A percentile compares a stretch with the other conserved stretches of the same genome.
Evolutionary conservation across 1,140 invertebrate genomes (phyloP).

Genomic region (Ceratina australensis): DNA sequence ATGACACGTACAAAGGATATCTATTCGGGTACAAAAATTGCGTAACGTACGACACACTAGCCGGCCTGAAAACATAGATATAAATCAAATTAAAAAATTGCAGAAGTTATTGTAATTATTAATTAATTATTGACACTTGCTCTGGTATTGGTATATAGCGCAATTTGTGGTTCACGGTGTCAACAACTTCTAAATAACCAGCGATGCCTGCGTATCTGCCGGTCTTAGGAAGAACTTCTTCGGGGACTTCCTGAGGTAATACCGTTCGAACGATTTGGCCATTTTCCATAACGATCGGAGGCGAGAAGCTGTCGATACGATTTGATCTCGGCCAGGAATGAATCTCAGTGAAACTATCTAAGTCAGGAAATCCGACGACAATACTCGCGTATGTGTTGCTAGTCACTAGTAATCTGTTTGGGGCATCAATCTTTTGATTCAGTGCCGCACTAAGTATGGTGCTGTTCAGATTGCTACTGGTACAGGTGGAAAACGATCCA

Average conservation of each 20-base stretch:
- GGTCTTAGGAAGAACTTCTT: constrained; percentile 61
- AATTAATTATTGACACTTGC: constrained; percentile 68
- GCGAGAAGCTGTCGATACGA: constrained; percentile 43
- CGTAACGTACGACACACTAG: constrained; percentile 61
- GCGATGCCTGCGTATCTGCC: constrained; percentile 50
- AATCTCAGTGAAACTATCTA: constrained; percentile 72
- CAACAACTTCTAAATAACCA: constrained; percentile 82
- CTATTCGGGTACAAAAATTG: constrained; percentile 77
- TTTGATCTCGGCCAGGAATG: constrained; percentile 68
- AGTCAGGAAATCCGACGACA: constrained; percentile 81
- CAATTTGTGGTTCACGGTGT: constrained; percentile 79
- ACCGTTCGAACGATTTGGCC: constrained; percentile 76
- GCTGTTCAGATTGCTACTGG: constrained; percentile 45
- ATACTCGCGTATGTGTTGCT: constrained; percentile 78
- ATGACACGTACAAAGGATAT: constrained; percentile 65
- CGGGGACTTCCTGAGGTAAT: constrained; percentile 56
- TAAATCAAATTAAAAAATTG: neutral
- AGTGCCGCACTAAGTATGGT: constrained; percentile 64
- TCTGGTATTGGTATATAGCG: constrained; percentile 82
- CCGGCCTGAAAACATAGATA: constrained; percentile 54
- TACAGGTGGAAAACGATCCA: constrained; percentile 60
- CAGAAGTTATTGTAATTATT: neutral
- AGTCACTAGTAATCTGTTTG: constrained; percentile 79
- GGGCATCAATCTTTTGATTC: constrained; percentile 75
- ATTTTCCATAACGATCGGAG: constrained; percentile 72